A percentile compares a stretch with the other conserved stretches of the same genome.
Conservation (phyloP, 2,888 invertebrate genomes). For the Papilio elwesi region DNA sequence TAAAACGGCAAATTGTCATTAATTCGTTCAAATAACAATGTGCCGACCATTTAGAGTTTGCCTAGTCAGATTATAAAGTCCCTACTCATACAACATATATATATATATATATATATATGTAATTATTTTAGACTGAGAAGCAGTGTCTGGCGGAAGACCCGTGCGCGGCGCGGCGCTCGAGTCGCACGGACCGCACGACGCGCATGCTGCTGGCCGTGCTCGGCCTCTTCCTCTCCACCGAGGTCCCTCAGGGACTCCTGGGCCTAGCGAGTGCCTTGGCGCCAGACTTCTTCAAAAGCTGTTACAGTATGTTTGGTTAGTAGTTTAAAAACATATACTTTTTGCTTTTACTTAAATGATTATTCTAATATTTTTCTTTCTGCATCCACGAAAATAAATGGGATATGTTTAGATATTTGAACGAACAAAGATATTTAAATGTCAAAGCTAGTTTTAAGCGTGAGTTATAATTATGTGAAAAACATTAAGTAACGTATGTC, state of each 20-base stretch:
- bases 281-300: constrained; percentile 89
- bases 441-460: neutral
- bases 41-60: too few relatives aligned
- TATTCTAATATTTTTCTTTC: too few relatives aligned
- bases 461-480: neutral
- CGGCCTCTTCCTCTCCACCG: constrained; percentile 93
- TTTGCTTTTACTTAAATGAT: too few relatives aligned
- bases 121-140: constrained; percentile 66
- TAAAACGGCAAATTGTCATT: too few relatives aligned
- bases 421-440: neutral
- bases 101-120: neutral
- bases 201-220: constrained; percentile 95
- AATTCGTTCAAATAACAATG: too few relatives aligned
- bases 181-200: constrained; percentile 91
- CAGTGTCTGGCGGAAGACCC: constrained; percentile 75
- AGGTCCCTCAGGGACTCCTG: constrained; percentile 94
- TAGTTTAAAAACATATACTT: neutral
- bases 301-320: constrained; percentile 92
- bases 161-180: constrained; percentile 67
- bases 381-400: neutral
- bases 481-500: neutral
- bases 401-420: constrained; percentile 2
- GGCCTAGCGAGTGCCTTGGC: constrained; percentile 92
- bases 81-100: too few relatives aligned
- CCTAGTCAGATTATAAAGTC: too few relatives aligned